A percentile compares a stretch with the other conserved stretches of the same genome.
Conservation (phyloP, 2,888 invertebrate genomes). For the Rhopalosiphum nymphaeae region DNA sequence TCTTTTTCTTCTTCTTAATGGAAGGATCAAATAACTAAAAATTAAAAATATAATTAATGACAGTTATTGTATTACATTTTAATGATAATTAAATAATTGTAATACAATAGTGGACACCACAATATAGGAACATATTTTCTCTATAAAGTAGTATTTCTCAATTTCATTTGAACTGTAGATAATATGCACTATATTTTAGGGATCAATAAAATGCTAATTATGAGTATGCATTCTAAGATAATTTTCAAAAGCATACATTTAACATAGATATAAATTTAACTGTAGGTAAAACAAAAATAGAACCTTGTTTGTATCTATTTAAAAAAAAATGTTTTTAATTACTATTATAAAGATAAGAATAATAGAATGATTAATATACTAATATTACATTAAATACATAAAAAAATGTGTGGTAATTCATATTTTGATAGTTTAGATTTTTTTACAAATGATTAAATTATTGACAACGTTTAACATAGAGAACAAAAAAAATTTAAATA, state of each 20-base stretch:
- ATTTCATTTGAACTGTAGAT: neutral
- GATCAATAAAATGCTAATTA: neutral
- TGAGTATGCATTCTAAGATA: neutral
- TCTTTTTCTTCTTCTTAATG: constrained; percentile 94
- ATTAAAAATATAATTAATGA: neutral
- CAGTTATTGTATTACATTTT: neutral
- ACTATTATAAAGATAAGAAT: neutral
- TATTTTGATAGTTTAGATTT: neutral
- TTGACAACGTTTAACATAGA: neutral
- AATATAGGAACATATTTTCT: neutral
- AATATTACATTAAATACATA: neutral
- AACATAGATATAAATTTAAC: neutral
- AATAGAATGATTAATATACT: neutral
- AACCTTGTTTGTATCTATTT: neutral
- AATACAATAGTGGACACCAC: neutral
- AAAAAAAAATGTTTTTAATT: neutral
- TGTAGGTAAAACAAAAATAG: neutral
- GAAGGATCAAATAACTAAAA: constrained; percentile 86
- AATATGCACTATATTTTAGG: neutral
- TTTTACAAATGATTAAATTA: neutral
- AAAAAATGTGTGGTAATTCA: neutral
- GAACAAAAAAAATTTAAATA: neutral
- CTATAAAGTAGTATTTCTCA: neutral
- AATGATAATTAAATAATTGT: neutral
- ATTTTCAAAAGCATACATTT: neutral